These are phyloP conservation scores for Anastatus disparis DNA, from an alignment of 1,140 invertebrate genomes.

Conservation along the genomic window DNA sequence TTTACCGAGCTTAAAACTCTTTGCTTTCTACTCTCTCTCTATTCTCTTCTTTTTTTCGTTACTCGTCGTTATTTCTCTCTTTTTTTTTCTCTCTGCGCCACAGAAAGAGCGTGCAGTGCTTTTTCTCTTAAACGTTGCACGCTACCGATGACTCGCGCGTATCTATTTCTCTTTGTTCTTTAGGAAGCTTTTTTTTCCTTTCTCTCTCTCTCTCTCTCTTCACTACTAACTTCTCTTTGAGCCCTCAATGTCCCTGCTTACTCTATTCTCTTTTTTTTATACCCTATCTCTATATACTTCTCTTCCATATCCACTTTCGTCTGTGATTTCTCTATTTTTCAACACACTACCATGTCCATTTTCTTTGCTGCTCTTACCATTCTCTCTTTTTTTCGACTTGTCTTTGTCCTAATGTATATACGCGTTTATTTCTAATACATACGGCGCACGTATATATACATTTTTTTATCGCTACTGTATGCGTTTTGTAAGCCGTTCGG, in stretches of 20 bases:
- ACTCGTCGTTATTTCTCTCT: too few relatives aligned
- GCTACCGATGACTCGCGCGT: conserved; percentile 32
- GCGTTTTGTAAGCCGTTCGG: too few relatives aligned
- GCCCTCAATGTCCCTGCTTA: neutral
- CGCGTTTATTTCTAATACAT: too few relatives aligned
- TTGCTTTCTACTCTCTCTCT: conserved; percentile 34
- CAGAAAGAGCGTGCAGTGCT: too few relatives aligned
- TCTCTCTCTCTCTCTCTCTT: conserved; percentile 1
- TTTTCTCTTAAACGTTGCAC: too few relatives aligned
- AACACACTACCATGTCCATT: conserved; percentile 22
- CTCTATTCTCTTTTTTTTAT: conserved; percentile 26
- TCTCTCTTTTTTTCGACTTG: conserved; percentile 6
- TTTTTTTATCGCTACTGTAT: too few relatives aligned
- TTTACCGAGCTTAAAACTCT: conserved; percentile 29
- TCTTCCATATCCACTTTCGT: conserved; percentile 16
- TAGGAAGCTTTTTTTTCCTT: conserved; percentile 16
- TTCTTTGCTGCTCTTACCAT: neutral
- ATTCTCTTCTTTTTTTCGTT: conserved; percentile 39
- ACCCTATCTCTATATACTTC: neutral
- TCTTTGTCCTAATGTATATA: too few relatives aligned
- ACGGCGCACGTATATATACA: too few relatives aligned
- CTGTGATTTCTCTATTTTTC: conserved; percentile 36
- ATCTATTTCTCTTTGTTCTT: conserved; percentile 35
- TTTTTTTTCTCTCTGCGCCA: too few relatives aligned
- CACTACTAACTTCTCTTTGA: too few relatives aligned